Evolutionary conservation across 2,113 vertebrate species (phyloP), one percentile per base, ranked within the genome.

Genomic region (Sapayoa aenigma): DNA sequence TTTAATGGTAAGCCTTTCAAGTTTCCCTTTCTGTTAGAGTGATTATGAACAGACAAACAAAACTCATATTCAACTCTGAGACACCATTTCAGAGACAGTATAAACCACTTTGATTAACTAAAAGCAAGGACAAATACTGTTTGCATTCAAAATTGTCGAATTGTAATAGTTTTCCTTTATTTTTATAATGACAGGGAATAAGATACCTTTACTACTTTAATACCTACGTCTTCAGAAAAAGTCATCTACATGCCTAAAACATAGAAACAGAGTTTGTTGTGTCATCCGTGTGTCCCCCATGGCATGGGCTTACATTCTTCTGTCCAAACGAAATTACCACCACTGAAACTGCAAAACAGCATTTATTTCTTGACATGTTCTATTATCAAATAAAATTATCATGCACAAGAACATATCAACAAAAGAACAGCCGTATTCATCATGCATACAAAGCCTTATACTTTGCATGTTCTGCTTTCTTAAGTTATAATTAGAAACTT

Each of bases 231-330:
- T 87, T 62, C 20, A 35, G 21, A 71, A 78, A 42, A 82, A 46
- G 27, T 9, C 3, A 27, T 59, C 31, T 39, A 71, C 18, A 11
- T 20, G 37, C 60, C 46, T 73, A 60, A 65, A 31, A 49, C 1
- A 46, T 2, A 20, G 4, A 15, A 68, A 37, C 2, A 42, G 21
- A 39, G 7, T 68, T 55, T 41, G 5, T 17, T 39, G 9, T 4
- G 3, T 37, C 2, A 76, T 20, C 18, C 47, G 9, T 18, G 21
- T 59, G 15, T 33, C 10, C 8, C 2, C 9, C 13, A 3, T 0
- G 3, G 0, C 17, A 14, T 5, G 3, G 18, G 7, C 28, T 58
- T 80, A 25, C 5, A 21, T 46, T 83, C 22, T 90, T 69, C 35
- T 21, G 67, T 33, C 9, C 4, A 1, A 46, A 9, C 4, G 28